These are phyloP conservation scores for Sinentomon sp. DNA, from an alignment of 2,888 invertebrate species.

Conservation along the genomic window DNA sequence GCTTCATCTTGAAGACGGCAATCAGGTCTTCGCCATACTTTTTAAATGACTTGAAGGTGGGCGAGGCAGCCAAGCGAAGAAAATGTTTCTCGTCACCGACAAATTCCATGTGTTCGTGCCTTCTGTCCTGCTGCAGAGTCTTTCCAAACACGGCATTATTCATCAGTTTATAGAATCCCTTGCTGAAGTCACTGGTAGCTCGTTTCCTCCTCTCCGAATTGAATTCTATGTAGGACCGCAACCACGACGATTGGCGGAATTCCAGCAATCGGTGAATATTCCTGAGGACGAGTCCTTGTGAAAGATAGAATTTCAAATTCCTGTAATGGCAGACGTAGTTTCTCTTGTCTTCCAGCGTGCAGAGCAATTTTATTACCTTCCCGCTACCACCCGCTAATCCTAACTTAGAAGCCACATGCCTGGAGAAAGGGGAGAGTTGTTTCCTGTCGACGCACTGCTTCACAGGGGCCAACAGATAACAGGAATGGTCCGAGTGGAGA, in stretches of 20 bases:
- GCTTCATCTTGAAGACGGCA: conserved; percentile 2
- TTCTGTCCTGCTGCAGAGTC: conserved; percentile 18
- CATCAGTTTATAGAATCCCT: conserved; percentile 20
- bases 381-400: no score
- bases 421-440: conserved; percentile 7
- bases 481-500: conserved; percentile 7
- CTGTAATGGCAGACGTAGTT: conserved; percentile 14
- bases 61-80: conserved; percentile 6
- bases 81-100: conserved; percentile 4
- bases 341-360: conserved; percentile 10
- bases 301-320: conserved; percentile 13
- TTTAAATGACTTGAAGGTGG: conserved; percentile 6
- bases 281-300: conserved; percentile 14
- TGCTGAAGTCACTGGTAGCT: conserved; percentile 19
- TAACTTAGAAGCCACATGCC: no score
- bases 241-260: conserved; percentile 7
- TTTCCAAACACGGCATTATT: conserved; percentile 20
- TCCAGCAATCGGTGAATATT: conserved; percentile 13
- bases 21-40: conserved; percentile 3
- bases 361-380: neutral
- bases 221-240: conserved; percentile 11
- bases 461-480: conserved; percentile 11
- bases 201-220: conserved; percentile 13
- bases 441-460: conserved; percentile 3
- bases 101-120: conserved; percentile 16